phyloP scores from a whole-genome alignment of 2,888 invertebrate species.

The Phyto melanocephala region DNA sequence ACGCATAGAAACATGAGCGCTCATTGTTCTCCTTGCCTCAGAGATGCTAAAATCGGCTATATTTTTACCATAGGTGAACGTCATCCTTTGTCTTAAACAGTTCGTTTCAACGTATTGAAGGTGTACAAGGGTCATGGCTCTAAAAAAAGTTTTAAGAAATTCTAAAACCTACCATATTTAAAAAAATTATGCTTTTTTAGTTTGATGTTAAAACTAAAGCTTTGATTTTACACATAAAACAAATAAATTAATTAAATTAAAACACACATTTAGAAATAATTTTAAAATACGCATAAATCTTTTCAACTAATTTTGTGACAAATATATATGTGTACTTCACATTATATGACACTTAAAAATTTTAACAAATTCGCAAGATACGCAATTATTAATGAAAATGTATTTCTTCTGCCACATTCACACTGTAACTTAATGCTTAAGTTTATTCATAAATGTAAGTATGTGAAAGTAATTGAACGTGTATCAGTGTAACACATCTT shows the following conservation, averaged over 20 bases:
- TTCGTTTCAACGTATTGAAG: conserved; percentile 98
- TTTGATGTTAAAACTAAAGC: conserved; percentile 60
- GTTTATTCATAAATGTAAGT: not conserved
- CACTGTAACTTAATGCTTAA: not conserved
- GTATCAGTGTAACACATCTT: not conserved
- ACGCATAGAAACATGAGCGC: conserved; percentile 99
- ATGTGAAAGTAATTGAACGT: not conserved
- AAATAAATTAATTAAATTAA: conserved; percentile 33
- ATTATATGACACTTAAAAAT: too few relatives aligned
- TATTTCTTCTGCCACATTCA: not conserved
- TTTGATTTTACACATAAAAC: conserved; percentile 69
- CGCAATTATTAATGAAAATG: too few relatives aligned
- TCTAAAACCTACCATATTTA: conserved; percentile 82
- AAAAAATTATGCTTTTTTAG: conserved; percentile 60
- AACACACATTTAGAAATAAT: too few relatives aligned
- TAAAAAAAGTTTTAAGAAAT: conserved; percentile 98
- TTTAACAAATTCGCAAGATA: too few relatives aligned
- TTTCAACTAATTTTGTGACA: too few relatives aligned
- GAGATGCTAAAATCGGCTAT: conserved; percentile 97
- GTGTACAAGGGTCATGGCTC: conserved; percentile 95
- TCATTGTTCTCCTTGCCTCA: conserved; percentile 98
- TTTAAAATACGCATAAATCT: too few relatives aligned
- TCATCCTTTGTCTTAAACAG: conserved; percentile 98
- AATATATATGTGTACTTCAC: too few relatives aligned
- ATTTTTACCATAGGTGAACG: conserved; percentile 99